These are phyloP conservation scores for Bellardia pandia DNA, from an alignment of 2,888 invertebrate species.

Conservation along the genomic window DNA sequence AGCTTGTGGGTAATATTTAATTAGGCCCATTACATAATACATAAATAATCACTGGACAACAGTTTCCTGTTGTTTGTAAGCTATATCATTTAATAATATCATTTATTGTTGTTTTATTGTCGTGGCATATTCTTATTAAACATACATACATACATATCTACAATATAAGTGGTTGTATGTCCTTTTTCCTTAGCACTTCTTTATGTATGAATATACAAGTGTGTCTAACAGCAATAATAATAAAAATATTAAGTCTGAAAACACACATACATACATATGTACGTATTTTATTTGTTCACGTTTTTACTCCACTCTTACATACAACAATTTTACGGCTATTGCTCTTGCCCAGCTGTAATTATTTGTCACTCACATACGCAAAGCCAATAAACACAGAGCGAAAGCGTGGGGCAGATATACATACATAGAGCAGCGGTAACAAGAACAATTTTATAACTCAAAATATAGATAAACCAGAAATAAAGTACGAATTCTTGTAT, in stretches of 20 bases:
- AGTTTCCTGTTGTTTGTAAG: conserved; percentile 1
- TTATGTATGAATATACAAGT: neutral
- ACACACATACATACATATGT: neutral
- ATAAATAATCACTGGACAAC: conserved; percentile 36
- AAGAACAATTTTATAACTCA: conserved; percentile 8
- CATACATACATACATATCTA: neutral
- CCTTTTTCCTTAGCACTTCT: neutral
- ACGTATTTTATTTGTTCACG: conserved; percentile 56
- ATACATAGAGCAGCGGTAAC: conserved; percentile 10
- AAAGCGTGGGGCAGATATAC: neutral
- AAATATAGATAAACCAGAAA: neutral
- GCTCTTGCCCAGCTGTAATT: conserved; percentile 57
- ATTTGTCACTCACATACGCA: conserved; percentile 47
- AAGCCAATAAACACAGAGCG: conserved; percentile 1
- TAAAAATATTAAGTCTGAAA: conserved; percentile 29
- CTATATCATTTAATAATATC: conserved; percentile 50
- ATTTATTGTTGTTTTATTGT: conserved; percentile 63
- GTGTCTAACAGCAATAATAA: conserved; percentile 14
- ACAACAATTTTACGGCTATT: conserved; percentile 52
- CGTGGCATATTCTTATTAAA: conserved; percentile 28
- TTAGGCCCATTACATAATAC: conserved; percentile 29
- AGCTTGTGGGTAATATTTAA: conserved; percentile 16
- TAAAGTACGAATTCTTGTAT: neutral
- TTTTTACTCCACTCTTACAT: conserved; percentile 20
- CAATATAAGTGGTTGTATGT: neutral